Evolutionary conservation across 2,113 vertebrate genomes (phyloP), one percentile per base, ranked within the genome.

Genomic region (Nycticryphes semicollaris): DNA sequence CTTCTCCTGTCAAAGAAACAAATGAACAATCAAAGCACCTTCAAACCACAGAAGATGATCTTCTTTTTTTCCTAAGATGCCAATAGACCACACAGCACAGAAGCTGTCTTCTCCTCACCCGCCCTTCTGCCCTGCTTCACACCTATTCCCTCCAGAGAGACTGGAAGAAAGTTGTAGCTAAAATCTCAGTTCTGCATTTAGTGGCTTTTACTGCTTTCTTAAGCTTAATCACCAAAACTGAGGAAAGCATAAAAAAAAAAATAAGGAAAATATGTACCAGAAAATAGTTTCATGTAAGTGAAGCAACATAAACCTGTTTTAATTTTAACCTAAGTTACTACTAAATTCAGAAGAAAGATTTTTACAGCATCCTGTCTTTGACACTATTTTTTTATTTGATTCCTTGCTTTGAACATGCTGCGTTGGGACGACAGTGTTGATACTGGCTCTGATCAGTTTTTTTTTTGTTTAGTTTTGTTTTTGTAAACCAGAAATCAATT

Each of bases 401-500:
- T 64, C 24, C 22, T 84, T 80, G 31, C 27, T 89, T 37, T 60
- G 22, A 92, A 60, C 3, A 2, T 35, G 12, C 91, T 75, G 24
- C 17, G 25, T 43, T 76, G 43, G 43, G 33, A 69, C 23, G 87
- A 75, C 30, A 90, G 14, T 90, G 50, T 75, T 88, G 68, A 90
- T 48, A 81, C 17, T 88, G 79, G 37, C 30, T 84, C 21, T 56
- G 80, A 68, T 3, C 24, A 57, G 2, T 11, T 4, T 69, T 68
- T 69, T 68, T 80, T 95, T 81, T 85, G 19, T 60, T 96, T 74
- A 63, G 33, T 67, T 74, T 63, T 94, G 43, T 6, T 83, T 87
- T 69, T 74, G 27, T 70, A 92, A 91, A 89, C 25, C n/a, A 96
- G 79, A 90, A 93, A 93, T 87, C 54, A 77, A 20, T 80, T 90